phyloP scores from a whole-genome alignment of 2,113 vertebrate species.

The Vombatus ursinus region DNA sequence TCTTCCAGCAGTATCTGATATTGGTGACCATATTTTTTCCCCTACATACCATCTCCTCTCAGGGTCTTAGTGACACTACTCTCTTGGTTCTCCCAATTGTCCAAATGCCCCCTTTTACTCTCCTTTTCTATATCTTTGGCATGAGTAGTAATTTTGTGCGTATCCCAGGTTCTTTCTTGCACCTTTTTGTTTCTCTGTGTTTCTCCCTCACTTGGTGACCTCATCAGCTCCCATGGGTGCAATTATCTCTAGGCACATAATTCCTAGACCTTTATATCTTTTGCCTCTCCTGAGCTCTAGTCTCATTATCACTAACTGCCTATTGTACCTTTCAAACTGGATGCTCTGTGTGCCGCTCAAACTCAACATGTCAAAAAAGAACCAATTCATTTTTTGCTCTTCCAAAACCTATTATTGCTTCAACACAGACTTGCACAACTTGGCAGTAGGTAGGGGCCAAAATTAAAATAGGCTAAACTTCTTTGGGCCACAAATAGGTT shows the following conservation, averaged over 20 bases:
- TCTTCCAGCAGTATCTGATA: neutral
- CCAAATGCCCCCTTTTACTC: neutral
- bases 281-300: neutral
- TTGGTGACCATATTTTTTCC: neutral
- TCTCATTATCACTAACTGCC: neutral
- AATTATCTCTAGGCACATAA: neutral
- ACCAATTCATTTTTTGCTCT: neutral
- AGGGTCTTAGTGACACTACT: too few species aligned
- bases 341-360: neutral
- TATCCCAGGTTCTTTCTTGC: neutral
- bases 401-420: neutral
- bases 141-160: neutral
- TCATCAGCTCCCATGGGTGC: neutral
- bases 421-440: neutral
- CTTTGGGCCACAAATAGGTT: too few species aligned
- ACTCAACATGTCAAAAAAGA: neutral
- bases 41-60: neutral
- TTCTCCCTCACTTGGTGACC: neutral
- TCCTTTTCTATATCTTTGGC: neutral
- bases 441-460: too few species aligned
- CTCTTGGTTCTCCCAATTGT: neutral
- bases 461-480: too few species aligned
- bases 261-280: neutral
- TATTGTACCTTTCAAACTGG: neutral
- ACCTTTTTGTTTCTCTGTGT: neutral